Evolutionary conservation across 2,888 invertebrate genomes (phyloP).

Genomic region (Eilema griseolum): DNA sequence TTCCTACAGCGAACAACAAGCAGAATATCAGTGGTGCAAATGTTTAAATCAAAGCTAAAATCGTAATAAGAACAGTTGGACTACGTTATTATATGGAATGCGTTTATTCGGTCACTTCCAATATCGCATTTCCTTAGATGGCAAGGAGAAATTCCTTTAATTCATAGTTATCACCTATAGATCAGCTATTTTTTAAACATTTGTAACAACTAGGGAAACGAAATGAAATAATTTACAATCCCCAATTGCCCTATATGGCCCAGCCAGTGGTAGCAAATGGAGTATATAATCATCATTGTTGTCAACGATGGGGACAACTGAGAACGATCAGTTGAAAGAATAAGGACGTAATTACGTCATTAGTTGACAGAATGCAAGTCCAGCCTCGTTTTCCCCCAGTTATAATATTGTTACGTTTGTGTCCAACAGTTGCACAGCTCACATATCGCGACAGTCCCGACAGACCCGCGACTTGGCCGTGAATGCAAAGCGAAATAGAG

Average conservation of each 20-base stretch:
- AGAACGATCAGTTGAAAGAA: neutral
- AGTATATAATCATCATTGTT: neutral
- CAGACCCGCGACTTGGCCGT: slow-evolving; percentile 16
- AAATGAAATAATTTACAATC: no score
- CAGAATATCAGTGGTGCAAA: neutral
- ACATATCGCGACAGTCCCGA: slow-evolving; percentile 17
- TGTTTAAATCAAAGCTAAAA: neutral
- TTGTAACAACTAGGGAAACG: no score
- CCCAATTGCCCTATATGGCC: neutral
- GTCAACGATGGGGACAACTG: neutral
- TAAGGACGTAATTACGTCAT: neutral
- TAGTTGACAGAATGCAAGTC: slow-evolving; percentile 21
- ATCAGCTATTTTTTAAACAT: no score
- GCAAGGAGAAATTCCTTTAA: no score
- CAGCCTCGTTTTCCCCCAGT: slow-evolving; percentile 37
- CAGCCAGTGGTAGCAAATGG: no score
- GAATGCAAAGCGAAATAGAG: slow-evolving; percentile 28
- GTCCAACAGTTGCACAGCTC: slow-evolving; percentile 47
- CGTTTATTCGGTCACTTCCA: no score
- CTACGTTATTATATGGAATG: no score
- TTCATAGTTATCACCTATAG: no score
- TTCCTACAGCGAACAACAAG: neutral
- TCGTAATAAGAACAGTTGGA: no score
- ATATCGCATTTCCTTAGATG: no score
- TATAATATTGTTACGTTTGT: slow-evolving; percentile 57